Base-by-base conservation (phyloP, 2,888 invertebrate genomes). In the Tinea semifulvella region DNA sequence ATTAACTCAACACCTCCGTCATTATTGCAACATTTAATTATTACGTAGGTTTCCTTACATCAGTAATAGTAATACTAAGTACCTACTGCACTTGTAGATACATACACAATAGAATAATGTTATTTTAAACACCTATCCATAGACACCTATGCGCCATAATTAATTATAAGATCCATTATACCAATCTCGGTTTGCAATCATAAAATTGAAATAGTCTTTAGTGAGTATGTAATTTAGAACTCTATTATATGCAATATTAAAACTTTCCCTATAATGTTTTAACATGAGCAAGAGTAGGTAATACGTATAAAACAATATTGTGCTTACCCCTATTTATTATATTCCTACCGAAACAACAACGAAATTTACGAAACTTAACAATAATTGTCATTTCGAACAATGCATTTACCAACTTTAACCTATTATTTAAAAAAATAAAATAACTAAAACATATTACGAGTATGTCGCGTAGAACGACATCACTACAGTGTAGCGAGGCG, bases 211-310 rank as follows among this genome's bases (percentile, higher is more conserved):
- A 22, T 22, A 7, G 22, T 5, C 22, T 22, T 22, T 22, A 8
- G 22, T 22, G 22, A 22, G 8, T 22, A 7, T 22, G 22, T 22
- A 22, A 22, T 22, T 22, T 13, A 14, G 31, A 31, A 14, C n/a
- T 31, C 11, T 2, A 31, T n/a, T 31, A 31, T 7, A 7, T 31
- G 14, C 13, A 31, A 2, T 31, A 31, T 31, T 2, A 14, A 31
- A 31, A 31, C 31, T 31, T 31, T 31, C 31, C 2, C 31, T 14
- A n/a, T 31, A 31, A 31, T n/a, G n/a, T n/a, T n/a, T n/a, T n/a
- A n/a, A n/a, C n/a, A n/a, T n/a, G n/a, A n/a, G n/a, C n/a, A n/a
- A n/a, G n/a, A n/a, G n/a, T n/a, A n/a, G n/a, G n/a, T n/a, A n/a
- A n/a, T n/a, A n/a, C n/a, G n/a, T n/a, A n/a, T n/a, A n/a, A n/a